Evolutionary conservation across 2,113 vertebrate genomes (phyloP).

Genomic region (Chionodraco myersi): DNA sequence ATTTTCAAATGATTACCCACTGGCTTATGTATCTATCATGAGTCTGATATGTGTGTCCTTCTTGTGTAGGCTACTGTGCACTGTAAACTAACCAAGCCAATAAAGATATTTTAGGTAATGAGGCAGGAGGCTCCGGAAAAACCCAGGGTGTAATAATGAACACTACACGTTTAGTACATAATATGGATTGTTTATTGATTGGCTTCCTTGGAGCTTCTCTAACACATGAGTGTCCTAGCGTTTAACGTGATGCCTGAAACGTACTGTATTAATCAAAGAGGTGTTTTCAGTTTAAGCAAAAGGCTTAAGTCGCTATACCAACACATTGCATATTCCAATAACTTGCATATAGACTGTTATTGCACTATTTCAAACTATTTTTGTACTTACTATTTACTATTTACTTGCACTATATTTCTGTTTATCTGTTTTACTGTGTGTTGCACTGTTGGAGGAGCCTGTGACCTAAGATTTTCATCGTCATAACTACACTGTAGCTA

Average conservation of each 20-base stretch:
- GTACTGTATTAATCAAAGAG: constrained; percentile 3
- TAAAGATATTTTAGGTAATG: constrained; percentile 25
- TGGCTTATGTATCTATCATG: constrained; percentile 22
- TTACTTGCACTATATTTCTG: too few species aligned
- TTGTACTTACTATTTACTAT: too few species aligned
- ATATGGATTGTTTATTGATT: constrained; percentile 62
- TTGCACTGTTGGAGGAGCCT: too few species aligned
- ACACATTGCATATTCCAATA: too few species aligned
- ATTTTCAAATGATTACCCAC: constrained; percentile 20
- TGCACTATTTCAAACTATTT: too few species aligned
- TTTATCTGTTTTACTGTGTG: too few species aligned
- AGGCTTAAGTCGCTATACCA: background rate
- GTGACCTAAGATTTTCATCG: too few species aligned
- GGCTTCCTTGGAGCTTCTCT: constrained; percentile 23
- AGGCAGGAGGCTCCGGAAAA: background rate
- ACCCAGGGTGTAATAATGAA: constrained; percentile 27
- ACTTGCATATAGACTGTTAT: too few species aligned
- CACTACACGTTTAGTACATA: constrained; percentile 13
- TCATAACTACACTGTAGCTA: too few species aligned
- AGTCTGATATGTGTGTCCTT: constrained; percentile 40
- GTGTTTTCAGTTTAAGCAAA: background rate
- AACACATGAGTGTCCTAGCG: constrained; percentile 8
- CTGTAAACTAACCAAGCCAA: constrained; percentile 26
- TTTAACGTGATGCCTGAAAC: constrained; percentile 30
- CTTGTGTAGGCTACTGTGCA: constrained; percentile 28